These are phyloP conservation scores for Philonicus albiceps DNA, from an alignment of 2,888 invertebrate genomes.

Conservation along the genomic window DNA sequence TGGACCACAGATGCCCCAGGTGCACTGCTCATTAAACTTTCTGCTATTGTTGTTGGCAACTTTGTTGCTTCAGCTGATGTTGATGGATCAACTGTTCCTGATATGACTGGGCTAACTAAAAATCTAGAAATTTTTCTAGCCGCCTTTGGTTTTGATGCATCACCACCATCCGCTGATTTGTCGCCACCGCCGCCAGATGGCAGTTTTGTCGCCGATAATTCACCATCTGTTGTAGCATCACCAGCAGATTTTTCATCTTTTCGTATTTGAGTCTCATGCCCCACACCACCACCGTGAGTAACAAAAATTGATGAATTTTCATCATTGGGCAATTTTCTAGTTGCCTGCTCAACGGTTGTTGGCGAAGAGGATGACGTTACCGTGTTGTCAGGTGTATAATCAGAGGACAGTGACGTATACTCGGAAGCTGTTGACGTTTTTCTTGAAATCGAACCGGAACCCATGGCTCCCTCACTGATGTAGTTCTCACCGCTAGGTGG, in stretches of 20 bases:
- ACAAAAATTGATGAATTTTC: background rate
- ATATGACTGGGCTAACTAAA: conserved; percentile 81
- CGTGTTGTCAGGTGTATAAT: conserved; percentile 68
- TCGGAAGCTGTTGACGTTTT: conserved; percentile 68
- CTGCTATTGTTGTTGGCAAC: background rate
- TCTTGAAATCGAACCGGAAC: conserved; percentile 63
- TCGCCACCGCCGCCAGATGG: background rate
- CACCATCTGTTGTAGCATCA: background rate
- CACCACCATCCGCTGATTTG: background rate
- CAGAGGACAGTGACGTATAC: conserved; percentile 62
- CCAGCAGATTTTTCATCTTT: background rate
- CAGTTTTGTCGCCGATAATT: background rate
- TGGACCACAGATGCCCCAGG: background rate
- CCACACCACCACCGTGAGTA: background rate
- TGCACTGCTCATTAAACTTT: background rate
- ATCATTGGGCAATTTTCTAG: conserved; percentile 44
- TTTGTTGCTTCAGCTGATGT: background rate
- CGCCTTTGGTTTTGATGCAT: conserved; percentile 65
- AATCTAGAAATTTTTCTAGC: conserved; percentile 81
- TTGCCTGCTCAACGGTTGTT: conserved; percentile 50
- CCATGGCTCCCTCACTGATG: conserved; percentile 50
- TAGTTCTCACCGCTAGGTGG: conserved; percentile 50
- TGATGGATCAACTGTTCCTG: conserved; percentile 51
- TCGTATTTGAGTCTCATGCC: too few relatives aligned
- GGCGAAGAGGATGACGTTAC: conserved; percentile 56